These are phyloP conservation scores for Marmota monax DNA, from an alignment of 2,113 vertebrate species.

Conservation along the genomic window DNA sequence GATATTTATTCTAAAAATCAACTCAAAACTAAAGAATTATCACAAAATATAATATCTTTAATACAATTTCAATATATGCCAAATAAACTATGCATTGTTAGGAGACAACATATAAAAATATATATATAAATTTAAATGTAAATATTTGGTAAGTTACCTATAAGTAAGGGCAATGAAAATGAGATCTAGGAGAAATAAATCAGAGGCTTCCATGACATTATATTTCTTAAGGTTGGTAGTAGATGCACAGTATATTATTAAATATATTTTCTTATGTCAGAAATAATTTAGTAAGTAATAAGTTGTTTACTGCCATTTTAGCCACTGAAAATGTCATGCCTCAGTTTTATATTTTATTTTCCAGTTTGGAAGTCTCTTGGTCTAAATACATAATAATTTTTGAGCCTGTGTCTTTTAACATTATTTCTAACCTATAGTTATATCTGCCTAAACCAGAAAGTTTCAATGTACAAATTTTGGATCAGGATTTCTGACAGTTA, in stretches of 20 bases:
- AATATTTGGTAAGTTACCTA: not conserved
- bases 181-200: not conserved
- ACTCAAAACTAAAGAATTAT: not conserved
- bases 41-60: not conserved
- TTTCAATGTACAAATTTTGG: constrained; percentile 21
- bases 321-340: not conserved
- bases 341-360: constrained; percentile 38
- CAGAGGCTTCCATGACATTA: not conserved
- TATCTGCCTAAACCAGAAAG: not conserved
- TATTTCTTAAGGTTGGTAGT: not conserved
- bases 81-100: not conserved
- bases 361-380: not conserved
- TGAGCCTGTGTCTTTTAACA: not conserved
- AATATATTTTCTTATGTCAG: constrained; percentile 7
- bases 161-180: not conserved
- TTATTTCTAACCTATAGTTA: constrained; percentile 13
- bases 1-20: not conserved
- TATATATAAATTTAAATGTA: not conserved
- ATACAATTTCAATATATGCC: constrained; percentile 32
- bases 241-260: not conserved
- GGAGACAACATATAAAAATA: not conserved
- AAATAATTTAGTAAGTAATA: constrained; percentile 24
- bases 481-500: not conserved
- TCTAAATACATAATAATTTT: constrained; percentile 21
- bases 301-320: not conserved